Evolutionary conservation across 2,797 vertebrate species (phyloP), one percentile per base, ranked within the genome.

Genomic region (Benthosema pterotum): DNA sequence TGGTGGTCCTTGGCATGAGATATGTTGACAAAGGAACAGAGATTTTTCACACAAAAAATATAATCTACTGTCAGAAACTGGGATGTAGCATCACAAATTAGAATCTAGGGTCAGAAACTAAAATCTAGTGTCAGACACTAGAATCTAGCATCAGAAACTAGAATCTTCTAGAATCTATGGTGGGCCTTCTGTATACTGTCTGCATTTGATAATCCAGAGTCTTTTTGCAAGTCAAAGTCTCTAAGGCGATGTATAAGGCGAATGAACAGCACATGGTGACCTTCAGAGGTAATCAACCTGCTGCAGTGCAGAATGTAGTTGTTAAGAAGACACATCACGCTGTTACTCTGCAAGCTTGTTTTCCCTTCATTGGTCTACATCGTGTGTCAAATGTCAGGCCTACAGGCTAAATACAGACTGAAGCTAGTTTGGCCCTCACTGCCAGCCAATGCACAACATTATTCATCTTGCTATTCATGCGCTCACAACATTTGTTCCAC

Each of bases 151-250:
- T n/a, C n/a, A n/a, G n/a, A n/a, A n/a, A n/a, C n/a, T n/a, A n/a
- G n/a, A n/a, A n/a, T n/a, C n/a, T n/a, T n/a, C n/a, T n/a, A n/a
- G n/a, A n/a, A n/a, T n/a, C n/a, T n/a, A n/a, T n/a, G n/a, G n/a
- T n/a, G n/a, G n/a, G n/a, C 52, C 66, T 4, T 19, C 28, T 7
- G 14, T 1, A 42, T 32, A 63, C 47, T 50, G n/a, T 42, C n/a
- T n/a, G n/a, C n/a, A 49, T 56, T 66, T 45, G 15, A 65, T 18
- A 49, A 55, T 51, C 65, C 51, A 49, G 38, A 57, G 60, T n/a
- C 17, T 72, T 72, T 69, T 65, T 63, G 66, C 28, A 63, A 81
- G 51, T 72, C 55, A 66, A 48, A 52, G 42, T 52, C 42, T n/a
- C 57, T n/a, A n/a, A 8, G 2, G 7, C n/a, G 56, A n/a, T 16